Conservation (phyloP, 2,888 invertebrate genomes). For the Julus scanicus region DNA sequence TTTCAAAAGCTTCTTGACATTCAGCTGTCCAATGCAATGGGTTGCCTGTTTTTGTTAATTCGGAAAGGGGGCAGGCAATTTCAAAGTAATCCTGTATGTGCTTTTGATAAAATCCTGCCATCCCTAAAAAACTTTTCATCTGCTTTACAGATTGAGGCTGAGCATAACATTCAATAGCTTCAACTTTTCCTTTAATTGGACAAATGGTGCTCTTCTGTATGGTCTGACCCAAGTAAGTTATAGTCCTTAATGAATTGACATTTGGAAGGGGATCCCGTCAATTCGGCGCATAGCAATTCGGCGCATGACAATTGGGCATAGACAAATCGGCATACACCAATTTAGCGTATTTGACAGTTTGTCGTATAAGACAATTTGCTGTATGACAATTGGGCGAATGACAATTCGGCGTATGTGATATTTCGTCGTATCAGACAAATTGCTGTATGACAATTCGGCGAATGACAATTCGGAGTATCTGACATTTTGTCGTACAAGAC, state of each 20-base stretch:
- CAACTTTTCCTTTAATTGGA: background rate
- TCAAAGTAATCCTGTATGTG: conserved; percentile 37
- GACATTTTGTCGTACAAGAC: too few relatives aligned
- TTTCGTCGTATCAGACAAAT: too few relatives aligned
- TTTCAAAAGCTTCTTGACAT: background rate
- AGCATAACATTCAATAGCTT: conserved; percentile 24
- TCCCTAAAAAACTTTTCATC: conserved; percentile 48
- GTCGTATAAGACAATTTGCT: too few relatives aligned
- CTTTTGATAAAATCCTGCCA: conserved; percentile 16
- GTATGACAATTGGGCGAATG: too few relatives aligned
- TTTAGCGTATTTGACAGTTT: too few relatives aligned
- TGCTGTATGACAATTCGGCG: too few relatives aligned
- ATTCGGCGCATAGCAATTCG: too few relatives aligned
- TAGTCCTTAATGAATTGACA: background rate
- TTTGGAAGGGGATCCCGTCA: too few relatives aligned
- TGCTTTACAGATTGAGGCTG: conserved; percentile 21
- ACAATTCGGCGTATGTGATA: too few relatives aligned
- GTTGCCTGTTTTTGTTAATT: background rate
- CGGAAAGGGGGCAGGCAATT: conserved; percentile 18
- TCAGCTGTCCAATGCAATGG: background rate
- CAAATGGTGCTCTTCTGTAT: background rate
- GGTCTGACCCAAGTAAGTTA: conserved; percentile 24
- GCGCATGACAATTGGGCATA: too few relatives aligned
- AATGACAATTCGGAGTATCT: too few relatives aligned
- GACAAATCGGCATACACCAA: too few relatives aligned